Conservation (phyloP, 1,140 invertebrate genomes). For the Stenopsyche tienmushanensis region DNA sequence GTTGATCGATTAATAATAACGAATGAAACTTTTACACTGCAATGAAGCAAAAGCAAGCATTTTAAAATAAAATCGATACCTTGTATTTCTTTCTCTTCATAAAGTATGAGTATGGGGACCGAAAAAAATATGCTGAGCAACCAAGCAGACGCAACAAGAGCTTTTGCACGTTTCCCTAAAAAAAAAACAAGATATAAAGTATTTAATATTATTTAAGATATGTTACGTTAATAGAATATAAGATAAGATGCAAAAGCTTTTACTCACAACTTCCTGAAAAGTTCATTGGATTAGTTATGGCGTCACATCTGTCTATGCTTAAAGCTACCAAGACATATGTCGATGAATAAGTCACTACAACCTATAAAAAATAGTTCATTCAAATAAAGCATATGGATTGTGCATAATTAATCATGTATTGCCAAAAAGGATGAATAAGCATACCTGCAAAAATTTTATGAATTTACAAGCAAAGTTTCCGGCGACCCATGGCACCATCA, state of each 20-base stretch:
- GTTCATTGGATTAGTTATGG: slow-evolving; percentile 93
- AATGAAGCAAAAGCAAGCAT: too few species aligned
- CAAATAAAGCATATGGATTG: too few species aligned
- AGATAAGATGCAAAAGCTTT: too few species aligned
- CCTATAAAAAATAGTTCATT: too few species aligned
- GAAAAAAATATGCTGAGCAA: slow-evolving; percentile 80
- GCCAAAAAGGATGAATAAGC: too few species aligned
- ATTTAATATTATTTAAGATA: neutral
- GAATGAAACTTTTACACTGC: too few species aligned
- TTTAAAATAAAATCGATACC: too few species aligned
- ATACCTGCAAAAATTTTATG: slow-evolving; percentile 78
- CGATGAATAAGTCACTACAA: slow-evolving; percentile 87
- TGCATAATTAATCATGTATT: too few species aligned
- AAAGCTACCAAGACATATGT: slow-evolving; percentile 93
- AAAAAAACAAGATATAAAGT: slow-evolving; percentile 23
- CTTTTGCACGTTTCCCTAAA: slow-evolving; percentile 79
- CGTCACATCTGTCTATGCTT: slow-evolving; percentile 92
- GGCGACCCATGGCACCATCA: slow-evolving; percentile 81
- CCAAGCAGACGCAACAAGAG: slow-evolving; percentile 81
- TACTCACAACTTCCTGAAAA: slow-evolving; percentile 91
- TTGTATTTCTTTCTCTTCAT: slow-evolving; percentile 75
- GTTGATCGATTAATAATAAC: too few species aligned
- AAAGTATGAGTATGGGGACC: slow-evolving; percentile 78
- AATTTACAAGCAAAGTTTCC: slow-evolving; percentile 88
- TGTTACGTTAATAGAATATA: neutral